Base-by-base conservation (phyloP, 2,113 vertebrate species). In the Taxidea taxus region DNA sequence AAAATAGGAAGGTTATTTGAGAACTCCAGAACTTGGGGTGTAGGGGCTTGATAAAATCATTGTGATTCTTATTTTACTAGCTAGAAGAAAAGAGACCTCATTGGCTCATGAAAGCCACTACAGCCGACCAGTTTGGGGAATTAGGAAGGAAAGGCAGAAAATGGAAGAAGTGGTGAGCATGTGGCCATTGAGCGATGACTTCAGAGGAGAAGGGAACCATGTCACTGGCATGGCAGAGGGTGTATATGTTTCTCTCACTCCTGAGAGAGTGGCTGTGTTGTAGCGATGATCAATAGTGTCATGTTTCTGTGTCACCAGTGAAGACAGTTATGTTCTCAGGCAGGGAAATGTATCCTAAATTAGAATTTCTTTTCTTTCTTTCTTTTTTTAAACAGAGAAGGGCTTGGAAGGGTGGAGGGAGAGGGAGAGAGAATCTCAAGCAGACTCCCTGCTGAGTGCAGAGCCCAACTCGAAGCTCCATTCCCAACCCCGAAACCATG, bases 201-300 rank as follows among this genome's bases (percentile, higher is more conserved):
- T n/a, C 34, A 29, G 4, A 34, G 82, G 16, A 21, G 64, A 16
- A 11, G 64, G 42, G 66, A 34, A 23, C 12, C 3, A 7, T 0
- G 15, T 25, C 14, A 14, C 14, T 16, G 34, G 3, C 8, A 4
- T 62, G 56, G n/a, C 6, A 9, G 37, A 39, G 18, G 2, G 62
- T 7, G 21, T 3, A 2, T 21, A 0, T 21, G 54, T 6, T 6
- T 37, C 37, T 16, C 72, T 54, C 70, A 7, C 42, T 84, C 9
- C 13, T 6, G 34, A 56, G 62, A 54, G 29, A 23, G 18, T 12
- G 5, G 4, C 37, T n/a, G 25, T 10, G 23, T 21, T 8, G 23
- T 14, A 1, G 64, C 34, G 27, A 11, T 47, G 0, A 47, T 21
- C 1, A 0, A 0, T n/a, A 9, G 8, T 3, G 34, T 18, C 54